These are phyloP conservation scores for Corythornis madagascariensis DNA, from an alignment of 2,113 vertebrate genomes.

Conservation along the genomic window DNA sequence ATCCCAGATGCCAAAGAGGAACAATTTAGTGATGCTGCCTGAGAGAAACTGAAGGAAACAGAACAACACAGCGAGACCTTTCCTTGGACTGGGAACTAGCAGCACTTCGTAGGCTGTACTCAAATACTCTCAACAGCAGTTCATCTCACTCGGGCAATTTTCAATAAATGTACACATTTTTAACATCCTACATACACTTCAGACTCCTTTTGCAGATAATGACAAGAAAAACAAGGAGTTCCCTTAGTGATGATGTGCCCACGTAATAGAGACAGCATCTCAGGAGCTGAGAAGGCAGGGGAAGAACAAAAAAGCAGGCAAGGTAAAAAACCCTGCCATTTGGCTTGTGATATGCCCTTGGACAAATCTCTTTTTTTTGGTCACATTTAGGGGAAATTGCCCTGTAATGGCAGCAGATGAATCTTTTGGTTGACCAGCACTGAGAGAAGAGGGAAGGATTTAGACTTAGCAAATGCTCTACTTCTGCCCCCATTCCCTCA, in stretches of 20 bases:
- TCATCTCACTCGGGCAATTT: conserved; percentile 30
- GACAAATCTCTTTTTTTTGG: conserved; percentile 1
- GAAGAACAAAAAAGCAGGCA: background rate
- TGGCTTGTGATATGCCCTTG: background rate
- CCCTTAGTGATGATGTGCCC: conserved; percentile 28
- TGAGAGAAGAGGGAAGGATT: background rate
- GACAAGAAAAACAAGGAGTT: conserved; percentile 53
- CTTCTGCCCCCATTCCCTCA: background rate
- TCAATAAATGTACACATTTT: conserved; percentile 12
- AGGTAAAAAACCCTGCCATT: background rate
- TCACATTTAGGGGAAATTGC: conserved; percentile 1
- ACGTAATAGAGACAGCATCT: background rate
- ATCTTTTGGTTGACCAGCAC: background rate
- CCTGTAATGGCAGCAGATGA: background rate
- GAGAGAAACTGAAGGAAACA: background rate
- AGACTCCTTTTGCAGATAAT: conserved; percentile 21
- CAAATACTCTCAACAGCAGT: background rate
- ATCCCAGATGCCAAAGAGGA: background rate
- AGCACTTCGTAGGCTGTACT: background rate
- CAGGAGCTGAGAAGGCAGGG: background rate
- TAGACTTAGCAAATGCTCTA: background rate
- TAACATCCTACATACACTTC: conserved; percentile 10
- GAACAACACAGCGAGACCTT: background rate
- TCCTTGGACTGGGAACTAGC: background rate
- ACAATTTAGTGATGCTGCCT: background rate